A percentile compares a stretch with the other conserved stretches of the same genome.
phyloP scores from a whole-genome alignment of 2,797 vertebrate genomes.

The Xiphorhynchus erythropygius region DNA sequence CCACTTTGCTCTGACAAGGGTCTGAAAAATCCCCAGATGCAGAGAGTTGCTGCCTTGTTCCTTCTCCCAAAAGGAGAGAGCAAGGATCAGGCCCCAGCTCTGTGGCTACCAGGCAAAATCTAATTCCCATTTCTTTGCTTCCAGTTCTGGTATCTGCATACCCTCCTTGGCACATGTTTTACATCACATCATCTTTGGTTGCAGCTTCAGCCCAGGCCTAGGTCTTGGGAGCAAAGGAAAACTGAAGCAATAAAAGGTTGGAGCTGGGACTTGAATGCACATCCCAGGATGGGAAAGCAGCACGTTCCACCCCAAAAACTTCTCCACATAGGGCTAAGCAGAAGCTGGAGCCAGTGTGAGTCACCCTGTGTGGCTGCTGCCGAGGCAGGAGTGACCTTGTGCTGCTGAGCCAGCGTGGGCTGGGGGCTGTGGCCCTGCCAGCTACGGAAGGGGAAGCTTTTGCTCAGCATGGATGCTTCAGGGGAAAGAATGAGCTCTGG shows the following conservation, averaged over 20 bases:
- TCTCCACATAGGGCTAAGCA: background rate
- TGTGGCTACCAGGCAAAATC: too few relatives aligned
- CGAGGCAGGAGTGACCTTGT: background rate
- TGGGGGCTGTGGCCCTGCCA: rapidly evolving
- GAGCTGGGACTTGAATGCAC: background rate
- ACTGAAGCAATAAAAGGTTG: rapidly evolving
- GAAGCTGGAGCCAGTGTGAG: background rate
- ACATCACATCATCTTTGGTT: background rate
- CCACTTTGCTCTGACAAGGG: background rate
- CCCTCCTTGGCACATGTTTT: rapidly evolving
- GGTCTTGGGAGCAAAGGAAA: background rate
- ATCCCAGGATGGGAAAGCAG: background rate
- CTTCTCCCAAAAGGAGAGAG: background rate
- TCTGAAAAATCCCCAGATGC: background rate
- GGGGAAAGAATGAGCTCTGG: background rate
- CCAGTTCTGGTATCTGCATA: background rate
- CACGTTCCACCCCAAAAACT: background rate
- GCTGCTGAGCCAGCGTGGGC: background rate
- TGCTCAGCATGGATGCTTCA: background rate
- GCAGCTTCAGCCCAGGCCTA: background rate
- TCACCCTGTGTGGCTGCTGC: background rate
- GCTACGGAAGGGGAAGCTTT: background rate
- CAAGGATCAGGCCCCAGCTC: background rate
- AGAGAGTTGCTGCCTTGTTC: background rate
- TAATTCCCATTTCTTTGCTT: background rate